Conservation (phyloP, 2,797 vertebrate species). For the Pteropus rufus region DNA sequence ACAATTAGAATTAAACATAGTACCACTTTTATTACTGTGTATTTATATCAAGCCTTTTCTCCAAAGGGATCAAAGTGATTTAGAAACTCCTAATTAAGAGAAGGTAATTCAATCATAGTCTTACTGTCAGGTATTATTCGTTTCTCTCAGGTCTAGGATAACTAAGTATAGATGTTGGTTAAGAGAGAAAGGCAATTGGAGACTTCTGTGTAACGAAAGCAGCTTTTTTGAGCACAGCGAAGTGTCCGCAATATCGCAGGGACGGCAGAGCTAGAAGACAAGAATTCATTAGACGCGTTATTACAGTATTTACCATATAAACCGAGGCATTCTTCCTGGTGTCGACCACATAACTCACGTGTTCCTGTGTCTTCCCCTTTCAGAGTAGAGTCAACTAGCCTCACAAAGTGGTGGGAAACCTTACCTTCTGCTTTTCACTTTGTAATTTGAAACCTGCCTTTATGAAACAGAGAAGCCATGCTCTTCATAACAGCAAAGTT, state of each 20-base stretch:
- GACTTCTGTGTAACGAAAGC: background rate
- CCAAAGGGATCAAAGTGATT: slow-evolving; percentile 64
- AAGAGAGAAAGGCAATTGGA: background rate
- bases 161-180: background rate
- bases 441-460: background rate
- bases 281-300: accelerated
- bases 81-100: slow-evolving; percentile 70
- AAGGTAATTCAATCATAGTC: slow-evolving; percentile 44
- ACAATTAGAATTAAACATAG: slow-evolving; percentile 56
- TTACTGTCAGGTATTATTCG: background rate
- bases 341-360: background rate
- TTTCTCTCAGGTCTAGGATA: slow-evolving; percentile 40
- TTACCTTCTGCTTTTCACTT: slow-evolving; percentile 23
- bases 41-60: slow-evolving; percentile 58
- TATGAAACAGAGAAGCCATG: background rate
- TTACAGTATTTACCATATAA: too few relatives aligned
- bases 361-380: background rate
- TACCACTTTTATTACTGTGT: slow-evolving; percentile 31
- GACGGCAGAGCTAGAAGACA: background rate
- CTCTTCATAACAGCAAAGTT: background rate
- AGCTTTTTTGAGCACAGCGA: background rate
- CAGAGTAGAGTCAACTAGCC: background rate
- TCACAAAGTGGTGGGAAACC: background rate
- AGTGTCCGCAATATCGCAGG: background rate
- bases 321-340: background rate